Evolutionary conservation across 2,797 vertebrate genomes (phyloP), one percentile per base, ranked within the genome.

Genomic region (Clangula hyemalis): DNA sequence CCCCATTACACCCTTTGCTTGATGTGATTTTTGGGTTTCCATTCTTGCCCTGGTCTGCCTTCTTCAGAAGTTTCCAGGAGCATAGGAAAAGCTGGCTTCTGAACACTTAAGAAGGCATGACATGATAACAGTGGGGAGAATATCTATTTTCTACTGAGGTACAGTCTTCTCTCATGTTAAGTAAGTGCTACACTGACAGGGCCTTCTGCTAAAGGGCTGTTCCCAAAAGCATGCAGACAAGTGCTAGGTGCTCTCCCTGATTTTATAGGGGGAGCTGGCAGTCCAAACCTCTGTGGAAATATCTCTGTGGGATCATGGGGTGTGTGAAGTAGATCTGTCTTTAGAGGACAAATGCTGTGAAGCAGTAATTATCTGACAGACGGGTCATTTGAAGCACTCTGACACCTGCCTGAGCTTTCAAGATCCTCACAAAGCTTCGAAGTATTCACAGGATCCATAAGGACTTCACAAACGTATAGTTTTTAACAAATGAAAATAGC

Each of bases 391-490:
- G 45, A 65, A 78, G 43, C 13, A 4, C 17, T 53, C 6, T 32
- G 0, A 32, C 18, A 45, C 4, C 45, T 54, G 8, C 28, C 20
- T n/a, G 18, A 47, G 39, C 39, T 61, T 36, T 62, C 45, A 62
- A 21, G n/a, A 30, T 45, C 74, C 51, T 69, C n/a, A 18, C 32
- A 76, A 41, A 75, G 14, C 30, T 72, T 80, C 69, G 34, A 56
- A 81, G n/a, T 4, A 8, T 2, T 30, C 11, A 0, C 16, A 11
- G 21, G 10, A 16, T 28, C 28, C 65, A 3, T 24, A 2, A 71
- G 38, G 19, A 12, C 14, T 8, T 13, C 10, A 19, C 38, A 73
- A 58, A n/a, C 0, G 0, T n/a, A 18, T 1, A 34, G 4, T 7
- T 74, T 81, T 38, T 34, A 68, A 13, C 30, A 49, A 16, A 49